phyloP scores from a whole-genome alignment of 2,888 invertebrate species.

The Xanthia icteritia region DNA sequence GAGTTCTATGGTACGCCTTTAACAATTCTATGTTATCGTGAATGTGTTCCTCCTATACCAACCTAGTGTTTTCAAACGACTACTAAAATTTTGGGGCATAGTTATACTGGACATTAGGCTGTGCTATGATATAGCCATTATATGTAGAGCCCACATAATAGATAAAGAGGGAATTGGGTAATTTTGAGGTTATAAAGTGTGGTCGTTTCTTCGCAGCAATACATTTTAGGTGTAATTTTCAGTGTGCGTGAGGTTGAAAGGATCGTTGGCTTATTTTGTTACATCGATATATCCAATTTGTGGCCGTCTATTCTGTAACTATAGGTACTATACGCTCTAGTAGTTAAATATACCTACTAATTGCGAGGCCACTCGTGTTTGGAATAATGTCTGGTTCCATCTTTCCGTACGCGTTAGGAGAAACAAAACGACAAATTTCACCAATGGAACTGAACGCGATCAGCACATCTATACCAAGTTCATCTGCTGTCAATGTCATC shows the following conservation, averaged over 20 bases:
- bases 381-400: background rate
- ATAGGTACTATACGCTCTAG: background rate
- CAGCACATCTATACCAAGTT: too few relatives aligned
- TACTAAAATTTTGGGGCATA: slow-evolving; percentile 49
- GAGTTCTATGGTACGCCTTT: slow-evolving; percentile 34
- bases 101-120: slow-evolving; percentile 45
- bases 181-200: slow-evolving; percentile 51
- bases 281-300: slow-evolving; percentile 40
- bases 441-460: too few relatives aligned
- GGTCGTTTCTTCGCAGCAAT: slow-evolving; percentile 50
- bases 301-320: background rate
- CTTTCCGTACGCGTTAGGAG: background rate
- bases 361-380: background rate
- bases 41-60: slow-evolving; percentile 26
- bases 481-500: background rate
- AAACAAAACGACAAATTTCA: background rate
- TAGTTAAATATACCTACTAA: slow-evolving; percentile 4
- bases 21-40: slow-evolving; percentile 41
- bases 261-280: slow-evolving; percentile 48
- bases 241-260: slow-evolving; percentile 30
- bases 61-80: slow-evolving; percentile 47
- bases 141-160: slow-evolving; percentile 33
- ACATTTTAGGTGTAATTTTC: slow-evolving; percentile 47
- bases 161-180: slow-evolving; percentile 51
- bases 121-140: slow-evolving; percentile 34